Base-by-base conservation (phyloP, 1,140 invertebrate genomes). In the Drosophila quadrilineata region DNA sequence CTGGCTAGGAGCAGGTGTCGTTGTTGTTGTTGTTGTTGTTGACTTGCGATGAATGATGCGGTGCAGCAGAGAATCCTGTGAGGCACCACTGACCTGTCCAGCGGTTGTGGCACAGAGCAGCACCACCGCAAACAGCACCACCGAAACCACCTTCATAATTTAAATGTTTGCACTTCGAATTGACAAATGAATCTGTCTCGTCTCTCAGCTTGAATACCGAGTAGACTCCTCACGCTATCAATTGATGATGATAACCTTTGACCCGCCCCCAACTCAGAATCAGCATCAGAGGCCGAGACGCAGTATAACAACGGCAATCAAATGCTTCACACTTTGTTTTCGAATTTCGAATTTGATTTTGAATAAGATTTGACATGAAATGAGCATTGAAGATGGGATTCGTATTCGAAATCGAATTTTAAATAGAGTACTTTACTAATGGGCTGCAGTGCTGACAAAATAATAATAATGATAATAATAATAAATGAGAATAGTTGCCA, bases 91-190 rank as follows among this genome's bases (percentile, higher is more conserved):
- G 6, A 65, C 36, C 14, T 65, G n/a, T n/a, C n/a, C 10, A 4
- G 63, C 26, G 4, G 24, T 28, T 16, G 33, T 28, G 26, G 3
- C 40, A 6, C 10, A 43, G 26, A 41, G 10, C 54, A 9, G 14
- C 43, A 22, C 9, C 10, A 40, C 14, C 62, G 31, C 22, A 33
- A 24, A 28, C 12, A 67, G 26, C 9, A 68, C 36, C n/a, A 75
- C 28, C n/a, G n/a, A n/a, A n/a, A n/a, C n/a, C 17, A 41, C 22
- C 29, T 82, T 82, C 76, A 82, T 80, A 16, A 57, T 54, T 22
- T n/a, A 35, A 22, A 14, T 52, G 33, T 24, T 72, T 29, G 38
- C 69, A 16, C 24, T 26, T 45, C 17, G 62, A 60, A 19, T 52
- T 38, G 5, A n/a, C 48, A 40, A 57, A 65, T 54, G 54, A 33